Percentiles rank a stretch among this genome's conserved stretches.
Conservation (phyloP, 2,888 invertebrate species). For the Halictus quadricinctus region DNA sequence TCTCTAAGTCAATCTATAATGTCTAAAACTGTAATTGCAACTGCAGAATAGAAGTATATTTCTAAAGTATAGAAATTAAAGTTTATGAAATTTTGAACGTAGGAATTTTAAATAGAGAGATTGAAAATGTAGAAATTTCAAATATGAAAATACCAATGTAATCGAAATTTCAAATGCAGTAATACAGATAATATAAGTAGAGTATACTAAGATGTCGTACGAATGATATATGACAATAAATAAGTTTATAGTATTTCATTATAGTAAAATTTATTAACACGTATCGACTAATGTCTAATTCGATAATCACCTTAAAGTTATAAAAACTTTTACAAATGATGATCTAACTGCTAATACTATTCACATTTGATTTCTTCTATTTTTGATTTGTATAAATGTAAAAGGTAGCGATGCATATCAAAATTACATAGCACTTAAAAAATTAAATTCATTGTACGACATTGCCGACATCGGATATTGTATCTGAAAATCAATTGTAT, state of each 20-base stretch:
- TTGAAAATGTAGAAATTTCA: no score
- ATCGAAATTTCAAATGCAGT: neutral
- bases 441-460: neutral
- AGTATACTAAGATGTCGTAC: neutral
- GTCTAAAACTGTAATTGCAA: neutral
- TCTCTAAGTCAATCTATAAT: neutral
- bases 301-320: neutral
- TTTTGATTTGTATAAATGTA: neutral
- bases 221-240: neutral
- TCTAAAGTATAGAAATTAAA: neutral
- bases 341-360: neutral
- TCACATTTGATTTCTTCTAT: neutral
- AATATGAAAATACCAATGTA: no score
- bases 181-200: neutral
- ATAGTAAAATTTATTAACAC: neutral
- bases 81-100: no score
- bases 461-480: neutral
- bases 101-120: no score
- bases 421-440: neutral
- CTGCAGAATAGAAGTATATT: no score
- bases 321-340: slow-evolving; percentile 2
- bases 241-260: neutral
- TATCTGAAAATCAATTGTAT: neutral
- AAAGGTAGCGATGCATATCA: slow-evolving; percentile 2
- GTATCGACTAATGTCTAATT: neutral